Base-by-base conservation (phyloP, 2,113 vertebrate genomes). In the Willisornis vidua region DNA sequence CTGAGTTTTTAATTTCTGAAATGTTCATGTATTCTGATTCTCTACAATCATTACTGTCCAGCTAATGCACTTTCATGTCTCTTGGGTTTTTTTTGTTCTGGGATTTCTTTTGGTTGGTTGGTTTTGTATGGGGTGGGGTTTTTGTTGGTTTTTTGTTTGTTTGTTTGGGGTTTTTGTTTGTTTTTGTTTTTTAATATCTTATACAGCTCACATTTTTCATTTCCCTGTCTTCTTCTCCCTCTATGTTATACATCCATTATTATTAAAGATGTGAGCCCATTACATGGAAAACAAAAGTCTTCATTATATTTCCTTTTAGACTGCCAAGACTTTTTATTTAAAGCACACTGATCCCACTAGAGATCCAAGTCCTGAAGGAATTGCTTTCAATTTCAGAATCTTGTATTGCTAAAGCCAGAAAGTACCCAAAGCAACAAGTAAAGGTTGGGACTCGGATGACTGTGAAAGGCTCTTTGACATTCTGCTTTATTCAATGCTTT, bases 61-160 rank as follows among this genome's bases (percentile, higher is more conserved):
- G 10, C 26, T 62, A 88, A 58, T 15, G 2, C 41, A 33, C 14
- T 77, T 85, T 33, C 29, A n/a, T 6, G 3, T 41, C 48, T 51
- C 49, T 51, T 68, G 29, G 18, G 51, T n/a, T 19, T 84, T 8
- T 54, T 78, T 54, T 77, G 5, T 48, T 89, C n/a, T 8, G 6
- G 24, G 3, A 0, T 31, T 45, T 29, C 26, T 63, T 20, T 63
- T 35, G 3, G 2, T 26, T 81, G 18, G 6, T 45, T 82, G 15
- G 10, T 80, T 89, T 67, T 3, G 0, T 3, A 0, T 41, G 12
- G 12, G 0, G 25, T 14, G 41, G 41, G 11, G 14, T 14, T 43
- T 43, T 43, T 43, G 41, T 43, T 43, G 41, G 41, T 43, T 43
- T 41, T 41, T 41, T n/a, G 10, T 41, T 43, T 43, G 41, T 43